These are phyloP conservation scores for Bubalus kerabau DNA, from an alignment of 2,113 vertebrate genomes.

Conservation along the genomic window DNA sequence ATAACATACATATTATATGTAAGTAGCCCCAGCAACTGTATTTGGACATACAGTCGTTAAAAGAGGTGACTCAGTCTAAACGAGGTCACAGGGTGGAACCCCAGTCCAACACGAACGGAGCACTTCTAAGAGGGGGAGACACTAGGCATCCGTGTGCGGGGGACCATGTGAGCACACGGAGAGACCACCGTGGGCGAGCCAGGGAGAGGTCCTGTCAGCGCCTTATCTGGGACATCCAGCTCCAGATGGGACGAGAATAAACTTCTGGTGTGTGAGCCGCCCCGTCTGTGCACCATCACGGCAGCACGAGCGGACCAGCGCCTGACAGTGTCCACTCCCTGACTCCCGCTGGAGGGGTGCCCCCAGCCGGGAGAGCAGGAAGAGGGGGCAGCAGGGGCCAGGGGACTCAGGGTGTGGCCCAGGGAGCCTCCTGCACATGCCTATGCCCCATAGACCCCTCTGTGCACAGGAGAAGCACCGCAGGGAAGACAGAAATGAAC, in stretches of 20 bases:
- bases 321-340: background rate
- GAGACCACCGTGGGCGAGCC: background rate
- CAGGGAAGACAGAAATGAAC: background rate
- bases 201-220: background rate
- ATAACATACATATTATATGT: background rate
- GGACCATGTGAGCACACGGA: background rate
- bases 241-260: background rate
- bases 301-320: background rate
- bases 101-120: too few relatives aligned
- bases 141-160: background rate
- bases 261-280: background rate
- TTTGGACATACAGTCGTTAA: background rate
- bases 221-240: background rate
- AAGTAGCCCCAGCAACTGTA: background rate
- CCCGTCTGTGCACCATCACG: background rate
- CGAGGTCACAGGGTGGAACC: background rate
- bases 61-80: background rate
- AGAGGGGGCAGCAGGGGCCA: background rate
- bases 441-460: rapidly evolving
- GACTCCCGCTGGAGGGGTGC: background rate
- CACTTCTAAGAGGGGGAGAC: background rate
- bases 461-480: background rate
- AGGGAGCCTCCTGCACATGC: background rate
- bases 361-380: background rate
- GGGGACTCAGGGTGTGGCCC: rapidly evolving